Evolutionary conservation across 2,888 invertebrate species (phyloP).

Genomic region (Oscheius sp.): DNA sequence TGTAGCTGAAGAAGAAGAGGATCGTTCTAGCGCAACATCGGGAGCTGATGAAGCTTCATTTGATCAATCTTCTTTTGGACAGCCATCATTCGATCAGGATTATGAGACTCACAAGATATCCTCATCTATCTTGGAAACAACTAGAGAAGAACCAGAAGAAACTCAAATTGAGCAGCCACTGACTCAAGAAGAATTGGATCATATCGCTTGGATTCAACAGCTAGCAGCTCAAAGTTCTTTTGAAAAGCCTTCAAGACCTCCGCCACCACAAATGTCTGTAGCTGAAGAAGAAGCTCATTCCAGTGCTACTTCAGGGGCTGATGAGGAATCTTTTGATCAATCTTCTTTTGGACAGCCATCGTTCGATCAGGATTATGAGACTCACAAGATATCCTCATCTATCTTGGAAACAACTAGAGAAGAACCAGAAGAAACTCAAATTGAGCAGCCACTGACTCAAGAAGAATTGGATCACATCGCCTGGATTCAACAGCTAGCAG

Average conservation of each 20-base stretch:
- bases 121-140: neutral
- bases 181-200: neutral
- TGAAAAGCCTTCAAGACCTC: slow-evolving; percentile 6
- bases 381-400: slow-evolving; percentile 35
- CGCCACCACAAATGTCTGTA: neutral
- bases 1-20: neutral
- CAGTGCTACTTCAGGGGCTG: slow-evolving; percentile 37
- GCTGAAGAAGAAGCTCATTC: slow-evolving; percentile 28
- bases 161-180: neutral
- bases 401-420: slow-evolving; percentile 19
- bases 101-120: slow-evolving; percentile 9
- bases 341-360: slow-evolving; percentile 9
- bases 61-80: slow-evolving; percentile 27
- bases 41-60: slow-evolving; percentile 7
- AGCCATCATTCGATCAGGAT: neutral
- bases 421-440: neutral
- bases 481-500: slow-evolving; percentile 37
- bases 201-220: neutral
- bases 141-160: neutral
- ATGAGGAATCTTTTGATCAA: slow-evolving; percentile 16
- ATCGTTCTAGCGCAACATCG: slow-evolving; percentile 2
- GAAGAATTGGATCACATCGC: slow-evolving; percentile 51
- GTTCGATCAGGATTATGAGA: slow-evolving; percentile 16
- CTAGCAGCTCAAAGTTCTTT: slow-evolving; percentile 41
- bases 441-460: slow-evolving; percentile 30